phyloP scores from a whole-genome alignment of 2,113 vertebrate species.

The Girardinichthys multiradiatus region DNA sequence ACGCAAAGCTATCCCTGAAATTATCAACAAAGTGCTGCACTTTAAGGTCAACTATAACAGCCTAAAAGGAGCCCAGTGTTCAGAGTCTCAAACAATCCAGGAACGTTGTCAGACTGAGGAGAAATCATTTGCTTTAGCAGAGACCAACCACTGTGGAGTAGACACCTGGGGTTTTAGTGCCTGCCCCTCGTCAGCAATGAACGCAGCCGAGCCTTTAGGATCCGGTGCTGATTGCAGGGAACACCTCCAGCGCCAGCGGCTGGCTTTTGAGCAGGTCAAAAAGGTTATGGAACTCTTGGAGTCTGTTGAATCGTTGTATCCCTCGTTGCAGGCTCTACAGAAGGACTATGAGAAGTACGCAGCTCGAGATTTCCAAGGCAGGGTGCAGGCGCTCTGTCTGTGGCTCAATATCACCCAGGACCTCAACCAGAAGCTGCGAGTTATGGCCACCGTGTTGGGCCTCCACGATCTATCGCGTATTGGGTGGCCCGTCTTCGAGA shows the following conservation, averaged over 20 bases:
- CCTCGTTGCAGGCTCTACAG: conserved; percentile 95
- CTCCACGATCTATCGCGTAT: conserved; percentile 92
- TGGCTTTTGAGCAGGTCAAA: conserved; percentile 96
- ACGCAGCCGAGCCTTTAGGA: conserved; percentile 76
- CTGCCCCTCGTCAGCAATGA: conserved; percentile 59
- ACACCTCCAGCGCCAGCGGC: conserved; percentile 91
- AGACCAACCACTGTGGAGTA: conserved; percentile 73
- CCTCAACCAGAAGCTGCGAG: conserved; percentile 96
- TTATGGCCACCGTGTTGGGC: conserved; percentile 98
- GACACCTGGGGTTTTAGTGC: conserved; percentile 72
- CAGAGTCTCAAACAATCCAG: conserved; percentile 62
- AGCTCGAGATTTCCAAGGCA: conserved; percentile 94
- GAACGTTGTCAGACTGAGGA: conserved; percentile 53
- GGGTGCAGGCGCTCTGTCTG: conserved; percentile 98
- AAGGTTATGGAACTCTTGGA: conserved; percentile 95
- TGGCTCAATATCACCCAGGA: conserved; percentile 99
- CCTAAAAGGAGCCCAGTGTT: conserved; percentile 72
- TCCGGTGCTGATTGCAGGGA: conserved; percentile 83
- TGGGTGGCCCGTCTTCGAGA: conserved; percentile 99
- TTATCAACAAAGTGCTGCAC: conserved; percentile 94
- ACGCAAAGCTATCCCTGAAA: conserved; percentile 95
- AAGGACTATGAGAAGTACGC: conserved; percentile 97
- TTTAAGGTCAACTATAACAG: conserved; percentile 94
- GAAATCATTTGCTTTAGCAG: conserved; percentile 67
- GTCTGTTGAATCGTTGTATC: conserved; percentile 96